phyloP scores from a whole-genome alignment of 2,797 vertebrate genomes.

The Philypnodon macrostomus region DNA sequence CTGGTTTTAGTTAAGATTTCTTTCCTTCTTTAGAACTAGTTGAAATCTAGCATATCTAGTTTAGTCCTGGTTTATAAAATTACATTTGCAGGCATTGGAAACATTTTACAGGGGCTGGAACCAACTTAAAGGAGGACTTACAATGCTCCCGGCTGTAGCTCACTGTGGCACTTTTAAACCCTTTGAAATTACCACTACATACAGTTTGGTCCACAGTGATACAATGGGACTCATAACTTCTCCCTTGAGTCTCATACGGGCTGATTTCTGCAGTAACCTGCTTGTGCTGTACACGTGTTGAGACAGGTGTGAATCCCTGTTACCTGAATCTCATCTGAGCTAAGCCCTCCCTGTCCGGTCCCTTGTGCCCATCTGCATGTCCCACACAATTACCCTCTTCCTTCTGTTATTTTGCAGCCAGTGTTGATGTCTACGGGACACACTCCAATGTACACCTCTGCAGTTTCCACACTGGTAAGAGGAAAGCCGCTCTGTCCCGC shows the following conservation, averaged over 20 bases:
- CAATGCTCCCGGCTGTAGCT: too few relatives aligned
- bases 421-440: slow-evolving; percentile 84
- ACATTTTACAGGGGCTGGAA: too few relatives aligned
- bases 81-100: too few relatives aligned
- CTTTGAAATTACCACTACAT: too few relatives aligned
- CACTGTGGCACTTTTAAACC: too few relatives aligned
- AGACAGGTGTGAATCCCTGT: slow-evolving; percentile 7
- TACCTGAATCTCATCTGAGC: slow-evolving; percentile 11
- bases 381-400: slow-evolving; percentile 60
- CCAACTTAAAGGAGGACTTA: too few relatives aligned
- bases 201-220: too few relatives aligned
- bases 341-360: slow-evolving; percentile 17
- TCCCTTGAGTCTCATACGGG: not conserved
- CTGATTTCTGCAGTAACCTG: not conserved
- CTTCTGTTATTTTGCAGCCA: slow-evolving; percentile 79
- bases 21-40: too few relatives aligned
- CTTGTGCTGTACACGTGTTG: not conserved
- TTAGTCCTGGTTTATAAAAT: too few relatives aligned
- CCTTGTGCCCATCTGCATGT: slow-evolving; percentile 25
- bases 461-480: slow-evolving; percentile 85
- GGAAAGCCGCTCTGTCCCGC: slow-evolving; percentile 32
- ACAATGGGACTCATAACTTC: too few relatives aligned
- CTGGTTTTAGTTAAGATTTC: too few relatives aligned
- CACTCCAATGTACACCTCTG: slow-evolving; percentile 84
- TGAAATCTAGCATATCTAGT: too few relatives aligned